Conservation (phyloP, 2,888 invertebrate species). For the Apodemia mormo region DNA sequence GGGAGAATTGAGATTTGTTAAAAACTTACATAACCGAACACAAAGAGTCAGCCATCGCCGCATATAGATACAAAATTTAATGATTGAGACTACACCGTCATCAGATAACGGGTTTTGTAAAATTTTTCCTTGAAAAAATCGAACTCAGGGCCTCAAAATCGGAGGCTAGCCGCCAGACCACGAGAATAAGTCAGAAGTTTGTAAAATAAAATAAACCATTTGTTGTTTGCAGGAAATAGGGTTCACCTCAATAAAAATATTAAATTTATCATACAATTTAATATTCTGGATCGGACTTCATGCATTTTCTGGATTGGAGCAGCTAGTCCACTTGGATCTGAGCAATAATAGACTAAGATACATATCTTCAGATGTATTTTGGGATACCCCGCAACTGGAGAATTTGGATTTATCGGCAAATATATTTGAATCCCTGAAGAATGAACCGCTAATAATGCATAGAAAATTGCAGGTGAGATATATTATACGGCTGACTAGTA, state of each 20-base stretch:
- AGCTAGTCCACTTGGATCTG: conserved; percentile 79
- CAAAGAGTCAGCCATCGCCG: too few relatives aligned
- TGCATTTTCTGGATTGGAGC: conserved; percentile 78
- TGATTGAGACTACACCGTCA: too few relatives aligned
- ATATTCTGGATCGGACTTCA: conserved; percentile 84
- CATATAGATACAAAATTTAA: too few relatives aligned
- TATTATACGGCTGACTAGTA: background rate
- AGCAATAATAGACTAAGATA: conserved; percentile 83
- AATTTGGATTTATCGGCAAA: conserved; percentile 83
- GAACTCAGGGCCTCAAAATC: too few relatives aligned
- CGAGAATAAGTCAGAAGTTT: too few relatives aligned
- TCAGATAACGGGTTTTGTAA: too few relatives aligned
- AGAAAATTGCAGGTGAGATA: conserved; percentile 68
- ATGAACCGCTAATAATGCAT: conserved; percentile 81
- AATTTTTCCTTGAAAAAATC: too few relatives aligned
- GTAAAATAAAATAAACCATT: background rate
- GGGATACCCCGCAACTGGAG: conserved; percentile 74
- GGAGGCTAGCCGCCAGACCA: too few relatives aligned
- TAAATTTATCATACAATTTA: conserved; percentile 82
- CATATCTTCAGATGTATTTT: conserved; percentile 79
- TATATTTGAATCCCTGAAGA: conserved; percentile 79
- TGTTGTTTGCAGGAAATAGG: conserved; percentile 68
- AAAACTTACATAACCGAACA: too few relatives aligned
- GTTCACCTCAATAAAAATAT: conserved; percentile 68
- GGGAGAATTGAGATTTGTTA: too few relatives aligned